A percentile compares a stretch with the other conserved stretches of the same genome.
Conservation (phyloP, 2,797 vertebrate genomes). For the Oreortyx pictus region DNA sequence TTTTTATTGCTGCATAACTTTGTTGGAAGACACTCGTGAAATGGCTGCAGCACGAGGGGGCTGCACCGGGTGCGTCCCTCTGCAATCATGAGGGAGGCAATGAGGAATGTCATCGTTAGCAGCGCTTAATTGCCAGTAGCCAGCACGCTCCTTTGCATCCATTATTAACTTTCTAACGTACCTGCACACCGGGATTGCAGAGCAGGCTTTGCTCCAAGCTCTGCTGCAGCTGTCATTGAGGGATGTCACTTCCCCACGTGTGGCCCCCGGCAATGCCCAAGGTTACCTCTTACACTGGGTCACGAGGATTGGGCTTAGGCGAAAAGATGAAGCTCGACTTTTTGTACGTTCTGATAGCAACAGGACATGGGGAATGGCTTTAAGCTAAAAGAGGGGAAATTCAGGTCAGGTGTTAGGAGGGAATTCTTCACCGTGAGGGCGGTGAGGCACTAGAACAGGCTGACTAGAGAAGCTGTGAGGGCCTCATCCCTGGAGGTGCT, state of each 20-base stretch:
- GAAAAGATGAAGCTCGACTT: neutral
- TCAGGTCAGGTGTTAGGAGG: neutral
- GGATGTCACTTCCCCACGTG: neutral
- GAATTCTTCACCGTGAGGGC: neutral
- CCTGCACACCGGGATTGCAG: neutral
- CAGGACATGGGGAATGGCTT: neutral
- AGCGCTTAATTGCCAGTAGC: slow-evolving; percentile 28
- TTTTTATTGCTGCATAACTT: neutral
- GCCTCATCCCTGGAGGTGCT: neutral
- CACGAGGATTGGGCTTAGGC: neutral
- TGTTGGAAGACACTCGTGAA: neutral
- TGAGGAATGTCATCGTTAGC: slow-evolving; percentile 1
- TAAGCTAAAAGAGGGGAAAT: neutral
- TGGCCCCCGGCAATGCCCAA: neutral
- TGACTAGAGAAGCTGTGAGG: neutral
- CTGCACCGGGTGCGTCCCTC: neutral
- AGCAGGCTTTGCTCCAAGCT: neutral
- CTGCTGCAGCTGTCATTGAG: neutral
- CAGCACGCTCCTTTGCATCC: neutral
- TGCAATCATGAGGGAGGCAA: slow-evolving; percentile 26
- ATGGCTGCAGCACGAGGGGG: slow-evolving; percentile 32
- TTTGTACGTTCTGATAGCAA: neutral
- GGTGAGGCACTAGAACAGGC: neutral
- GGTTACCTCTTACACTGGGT: neutral
- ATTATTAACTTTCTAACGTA: neutral